Percentiles rank a stretch among this genome's conserved stretches.
phyloP scores from a whole-genome alignment of 1,140 invertebrate species.

The Cotesia glomerata region DNA sequence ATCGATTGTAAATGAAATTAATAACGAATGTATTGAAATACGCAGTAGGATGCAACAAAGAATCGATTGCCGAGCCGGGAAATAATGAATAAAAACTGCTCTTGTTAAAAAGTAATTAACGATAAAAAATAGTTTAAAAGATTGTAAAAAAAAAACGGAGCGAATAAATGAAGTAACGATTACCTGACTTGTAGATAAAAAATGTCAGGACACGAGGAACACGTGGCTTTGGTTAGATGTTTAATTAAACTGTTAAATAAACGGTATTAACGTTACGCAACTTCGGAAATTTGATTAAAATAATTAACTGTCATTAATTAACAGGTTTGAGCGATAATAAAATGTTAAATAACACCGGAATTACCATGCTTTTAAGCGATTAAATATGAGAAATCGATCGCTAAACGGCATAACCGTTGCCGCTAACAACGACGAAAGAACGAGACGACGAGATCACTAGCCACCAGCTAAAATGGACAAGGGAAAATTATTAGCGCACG shows the following conservation, averaged over 20 bases:
- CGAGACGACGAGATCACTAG: neutral
- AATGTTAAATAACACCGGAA: neutral
- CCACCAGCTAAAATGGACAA: no score
- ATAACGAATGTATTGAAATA: no score
- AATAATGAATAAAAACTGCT: no score
- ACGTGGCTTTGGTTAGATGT: constrained; percentile 32
- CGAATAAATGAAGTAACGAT: constrained; percentile 1
- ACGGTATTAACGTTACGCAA: no score
- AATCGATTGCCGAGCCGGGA: neutral
- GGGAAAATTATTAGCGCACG: no score
- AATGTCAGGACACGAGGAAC: constrained; percentile 28
- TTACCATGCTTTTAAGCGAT: constrained; percentile 18
- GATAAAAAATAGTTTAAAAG: neutral
- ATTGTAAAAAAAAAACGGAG: neutral
- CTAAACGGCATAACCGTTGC: constrained; percentile 32
- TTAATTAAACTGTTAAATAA: neutral
- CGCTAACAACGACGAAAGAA: constrained; percentile 29
- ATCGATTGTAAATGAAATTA: no score
- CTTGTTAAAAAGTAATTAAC: no score
- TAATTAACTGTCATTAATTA: neutral
- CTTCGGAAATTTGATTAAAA: neutral
- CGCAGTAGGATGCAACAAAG: neutral
- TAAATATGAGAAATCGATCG: constrained; percentile 20
- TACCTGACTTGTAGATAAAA: constrained; percentile 5
- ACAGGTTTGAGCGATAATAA: neutral